A percentile compares a stretch with the other conserved stretches of the same genome.
These are phyloP conservation scores for Anisognathus igniventris DNA, from an alignment of 2,797 vertebrate species.

Conservation along the genomic window DNA sequence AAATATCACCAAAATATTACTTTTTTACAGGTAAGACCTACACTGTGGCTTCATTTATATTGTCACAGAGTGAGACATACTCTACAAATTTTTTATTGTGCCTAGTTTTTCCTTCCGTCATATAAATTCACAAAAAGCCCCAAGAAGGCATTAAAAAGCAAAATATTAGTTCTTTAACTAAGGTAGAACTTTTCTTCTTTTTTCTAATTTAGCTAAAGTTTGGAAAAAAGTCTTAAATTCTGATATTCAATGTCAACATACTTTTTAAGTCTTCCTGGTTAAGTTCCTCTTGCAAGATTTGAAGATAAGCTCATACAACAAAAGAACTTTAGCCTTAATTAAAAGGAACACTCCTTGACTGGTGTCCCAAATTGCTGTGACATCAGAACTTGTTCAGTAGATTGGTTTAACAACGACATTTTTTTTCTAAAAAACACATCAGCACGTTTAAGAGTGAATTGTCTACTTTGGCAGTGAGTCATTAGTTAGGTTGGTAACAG, in stretches of 20 bases:
- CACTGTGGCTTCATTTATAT: not conserved
- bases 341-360: not conserved
- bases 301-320: not conserved
- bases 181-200: not conserved
- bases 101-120: not conserved
- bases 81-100: fast-evolving
- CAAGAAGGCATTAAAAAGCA: not conserved
- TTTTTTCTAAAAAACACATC: not conserved
- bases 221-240: not conserved
- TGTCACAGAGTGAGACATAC: not conserved
- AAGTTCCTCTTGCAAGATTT: not conserved
- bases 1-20: not conserved
- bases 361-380: not conserved
- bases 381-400: not conserved
- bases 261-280: not conserved
- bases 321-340: not conserved
- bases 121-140: not conserved
- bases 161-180: not conserved
- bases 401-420: not conserved
- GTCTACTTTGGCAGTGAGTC: not conserved
- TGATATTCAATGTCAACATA: not conserved
- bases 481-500: not conserved
- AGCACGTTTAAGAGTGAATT: not conserved
- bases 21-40: not conserved
- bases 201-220: not conserved